Evolutionary conservation across 2,888 invertebrate genomes (phyloP).

Genomic region (Lypha dubia): DNA sequence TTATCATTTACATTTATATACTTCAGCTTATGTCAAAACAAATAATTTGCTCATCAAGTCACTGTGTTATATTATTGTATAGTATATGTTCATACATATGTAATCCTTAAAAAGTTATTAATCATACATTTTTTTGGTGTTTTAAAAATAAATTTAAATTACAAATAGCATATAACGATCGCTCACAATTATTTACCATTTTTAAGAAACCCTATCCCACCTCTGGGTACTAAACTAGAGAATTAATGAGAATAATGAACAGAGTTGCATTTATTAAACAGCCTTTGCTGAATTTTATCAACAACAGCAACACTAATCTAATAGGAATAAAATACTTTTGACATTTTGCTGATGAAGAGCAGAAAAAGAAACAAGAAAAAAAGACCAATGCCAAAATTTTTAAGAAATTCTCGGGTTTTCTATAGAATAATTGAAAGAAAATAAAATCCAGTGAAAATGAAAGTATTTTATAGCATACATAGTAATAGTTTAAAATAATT

Average conservation of each 20-base stretch:
- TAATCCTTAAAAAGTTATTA: no score
- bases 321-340: slow-evolving; percentile 11
- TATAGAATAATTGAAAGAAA: slow-evolving; percentile 3
- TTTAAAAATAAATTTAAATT: no score
- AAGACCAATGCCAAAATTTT: slow-evolving; percentile 20
- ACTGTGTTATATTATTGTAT: no score
- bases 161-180: no score
- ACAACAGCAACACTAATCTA: slow-evolving; percentile 31
- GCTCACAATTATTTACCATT: background rate
- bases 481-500: background rate
- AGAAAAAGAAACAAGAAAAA: slow-evolving; percentile 37
- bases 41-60: no score
- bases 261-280: background rate
- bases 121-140: no score
- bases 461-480: slow-evolving; percentile 11
- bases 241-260: background rate
- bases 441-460: slow-evolving; percentile 2
- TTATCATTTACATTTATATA: no score
- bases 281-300: background rate
- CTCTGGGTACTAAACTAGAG: background rate
- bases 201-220: background rate
- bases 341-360: slow-evolving; percentile 53
- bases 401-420: slow-evolving; percentile 28
- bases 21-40: no score
- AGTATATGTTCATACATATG: no score